Evolutionary conservation across 2,113 vertebrate genomes (phyloP).

Genomic region (Silurus asotus): DNA sequence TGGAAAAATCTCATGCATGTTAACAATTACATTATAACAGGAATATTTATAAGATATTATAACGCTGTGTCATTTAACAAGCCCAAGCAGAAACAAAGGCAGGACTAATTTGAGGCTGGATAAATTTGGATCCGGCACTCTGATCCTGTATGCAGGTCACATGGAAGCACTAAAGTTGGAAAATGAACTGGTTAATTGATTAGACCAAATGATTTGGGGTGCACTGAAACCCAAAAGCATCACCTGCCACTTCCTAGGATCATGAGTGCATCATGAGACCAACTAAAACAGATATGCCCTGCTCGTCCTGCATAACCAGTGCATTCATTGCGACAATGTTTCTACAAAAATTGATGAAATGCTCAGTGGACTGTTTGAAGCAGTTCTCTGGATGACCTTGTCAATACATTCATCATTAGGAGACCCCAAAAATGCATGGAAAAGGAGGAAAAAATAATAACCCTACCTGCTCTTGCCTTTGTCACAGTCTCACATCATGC

Average conservation of each 20-base stretch:
- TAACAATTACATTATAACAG: neutral
- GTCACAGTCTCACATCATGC: slow-evolving; percentile 16
- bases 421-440: neutral
- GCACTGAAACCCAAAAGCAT: neutral
- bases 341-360: neutral
- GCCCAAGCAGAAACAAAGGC: neutral
- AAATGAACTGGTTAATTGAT: slow-evolving; percentile 33
- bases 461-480: slow-evolving; percentile 25
- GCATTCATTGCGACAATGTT: neutral
- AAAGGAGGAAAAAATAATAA: neutral
- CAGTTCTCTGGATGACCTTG: slow-evolving; percentile 18
- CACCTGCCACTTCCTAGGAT: slow-evolving; percentile 8
- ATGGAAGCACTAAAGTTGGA: neutral
- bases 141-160: slow-evolving; percentile 31
- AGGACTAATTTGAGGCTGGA: slow-evolving; percentile 4
- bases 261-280: neutral
- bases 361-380: neutral
- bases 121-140: neutral
- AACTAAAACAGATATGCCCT: neutral
- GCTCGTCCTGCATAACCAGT: neutral
- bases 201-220: neutral
- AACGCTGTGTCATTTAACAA: neutral
- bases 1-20: neutral
- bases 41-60: neutral
- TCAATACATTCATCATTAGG: slow-evolving; percentile 1